A percentile compares a stretch with the other conserved stretches of the same genome.
phyloP scores from a whole-genome alignment of 2,797 vertebrate genomes.

The Cynodonichthys magdalenae region DNA sequence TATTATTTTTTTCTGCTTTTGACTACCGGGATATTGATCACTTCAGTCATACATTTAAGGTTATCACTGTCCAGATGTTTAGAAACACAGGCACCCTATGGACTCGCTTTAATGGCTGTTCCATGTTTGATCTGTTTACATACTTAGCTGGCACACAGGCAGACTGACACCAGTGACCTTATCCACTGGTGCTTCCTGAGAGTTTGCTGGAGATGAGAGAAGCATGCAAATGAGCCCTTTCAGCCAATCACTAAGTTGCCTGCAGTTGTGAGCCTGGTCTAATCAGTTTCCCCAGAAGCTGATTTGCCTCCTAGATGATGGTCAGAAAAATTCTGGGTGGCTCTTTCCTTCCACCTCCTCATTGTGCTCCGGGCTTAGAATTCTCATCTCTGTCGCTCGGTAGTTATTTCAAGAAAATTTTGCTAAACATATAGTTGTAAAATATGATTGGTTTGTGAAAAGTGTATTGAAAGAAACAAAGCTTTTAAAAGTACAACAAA shows the following conservation, averaged over 20 bases:
- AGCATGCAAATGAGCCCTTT: slow-evolving; percentile 71
- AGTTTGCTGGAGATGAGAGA: slow-evolving; percentile 58
- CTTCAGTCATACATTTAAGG: slow-evolving; percentile 32
- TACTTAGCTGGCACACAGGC: slow-evolving; percentile 47
- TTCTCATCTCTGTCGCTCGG: slow-evolving; percentile 24
- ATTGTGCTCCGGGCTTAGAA: slow-evolving; percentile 5
- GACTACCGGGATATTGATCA: slow-evolving; percentile 18
- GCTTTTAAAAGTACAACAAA: slow-evolving; percentile 20
- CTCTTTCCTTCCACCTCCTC: not conserved
- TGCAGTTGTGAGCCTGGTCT: slow-evolving; percentile 45
- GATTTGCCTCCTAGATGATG: slow-evolving; percentile 29
- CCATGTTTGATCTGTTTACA: slow-evolving; percentile 66
- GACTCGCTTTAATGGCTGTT: slow-evolving; percentile 34
- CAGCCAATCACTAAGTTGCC: slow-evolving; percentile 49
- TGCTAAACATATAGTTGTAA: slow-evolving; percentile 23
- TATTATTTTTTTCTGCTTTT: not conserved
- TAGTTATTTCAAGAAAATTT: slow-evolving; percentile 16
- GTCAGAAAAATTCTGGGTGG: slow-evolving; percentile 30
- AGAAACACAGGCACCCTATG: slow-evolving; percentile 26
- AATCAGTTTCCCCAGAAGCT: slow-evolving; percentile 56
- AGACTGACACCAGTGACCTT: slow-evolving; percentile 73
- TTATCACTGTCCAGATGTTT: slow-evolving; percentile 40
- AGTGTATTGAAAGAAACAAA: slow-evolving; percentile 22
- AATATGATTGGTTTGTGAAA: not conserved
- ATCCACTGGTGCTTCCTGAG: slow-evolving; percentile 63